These are phyloP conservation scores for Erynnis tages DNA, from an alignment of 2,888 invertebrate species.

Conservation along the genomic window DNA sequence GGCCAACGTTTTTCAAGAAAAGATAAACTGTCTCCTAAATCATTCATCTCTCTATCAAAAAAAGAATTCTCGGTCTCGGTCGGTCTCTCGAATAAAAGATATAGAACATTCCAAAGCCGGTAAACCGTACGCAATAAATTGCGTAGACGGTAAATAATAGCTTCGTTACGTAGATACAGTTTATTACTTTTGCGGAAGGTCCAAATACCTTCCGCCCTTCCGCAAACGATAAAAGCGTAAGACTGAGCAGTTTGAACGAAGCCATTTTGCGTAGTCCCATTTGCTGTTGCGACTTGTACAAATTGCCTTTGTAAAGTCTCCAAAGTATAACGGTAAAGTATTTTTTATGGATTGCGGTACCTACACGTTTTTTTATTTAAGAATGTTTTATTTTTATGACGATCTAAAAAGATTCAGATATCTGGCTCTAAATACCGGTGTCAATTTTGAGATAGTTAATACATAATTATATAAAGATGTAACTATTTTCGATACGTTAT, in stretches of 20 bases:
- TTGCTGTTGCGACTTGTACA: conserved; percentile 4
- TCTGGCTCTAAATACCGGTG: too few relatives aligned
- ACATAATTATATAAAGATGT: too few relatives aligned
- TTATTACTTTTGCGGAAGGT: not conserved
- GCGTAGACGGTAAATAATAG: conserved; percentile 3
- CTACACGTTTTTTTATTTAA: not conserved
- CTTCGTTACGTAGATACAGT: conserved; percentile 3
- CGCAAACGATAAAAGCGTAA: not conserved
- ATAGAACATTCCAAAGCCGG: not conserved
- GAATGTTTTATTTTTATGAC: too few relatives aligned
- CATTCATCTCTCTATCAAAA: not conserved
- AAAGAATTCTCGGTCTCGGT: not conserved
- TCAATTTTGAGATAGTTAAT: too few relatives aligned
- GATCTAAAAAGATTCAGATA: too few relatives aligned
- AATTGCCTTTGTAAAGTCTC: not conserved
- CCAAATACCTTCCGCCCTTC: conserved; percentile 9
- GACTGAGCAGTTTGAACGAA: conserved; percentile 11
- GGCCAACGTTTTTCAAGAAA: too few relatives aligned
- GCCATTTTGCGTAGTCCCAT: conserved; percentile 6
- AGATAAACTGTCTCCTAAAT: too few relatives aligned
- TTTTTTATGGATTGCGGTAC: not conserved
- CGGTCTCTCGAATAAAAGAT: not conserved
- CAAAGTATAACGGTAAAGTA: not conserved
- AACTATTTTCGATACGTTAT: too few relatives aligned
- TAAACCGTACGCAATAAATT: conserved; percentile 9